These are phyloP conservation scores for Oenanthe oenanthe DNA, from an alignment of 2,113 vertebrate genomes.

Conservation along the genomic window DNA sequence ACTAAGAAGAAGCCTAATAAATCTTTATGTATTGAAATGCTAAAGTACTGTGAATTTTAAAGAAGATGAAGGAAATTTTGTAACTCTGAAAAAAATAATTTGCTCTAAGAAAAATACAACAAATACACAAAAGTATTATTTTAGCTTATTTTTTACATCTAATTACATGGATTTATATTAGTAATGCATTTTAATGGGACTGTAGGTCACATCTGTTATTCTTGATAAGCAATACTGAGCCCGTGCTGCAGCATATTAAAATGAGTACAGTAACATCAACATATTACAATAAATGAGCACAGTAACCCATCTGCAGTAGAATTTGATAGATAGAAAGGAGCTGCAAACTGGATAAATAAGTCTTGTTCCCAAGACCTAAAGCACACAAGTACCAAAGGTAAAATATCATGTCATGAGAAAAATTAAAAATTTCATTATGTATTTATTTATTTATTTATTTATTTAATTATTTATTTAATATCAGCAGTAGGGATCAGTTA, in stretches of 20 bases:
- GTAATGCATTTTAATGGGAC: neutral
- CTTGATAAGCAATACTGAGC: neutral
- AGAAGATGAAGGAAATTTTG: neutral
- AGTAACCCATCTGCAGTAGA: neutral
- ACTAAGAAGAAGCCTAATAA: neutral
- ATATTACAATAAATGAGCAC: neutral
- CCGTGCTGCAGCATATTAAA: neutral
- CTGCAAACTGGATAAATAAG: neutral
- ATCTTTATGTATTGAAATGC: neutral
- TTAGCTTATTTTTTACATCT: neutral
- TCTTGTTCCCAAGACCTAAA: neutral
- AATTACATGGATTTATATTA: neutral
- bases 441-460: neutral
- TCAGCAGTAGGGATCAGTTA: neutral
- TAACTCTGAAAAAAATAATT: neutral
- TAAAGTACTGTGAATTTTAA: neutral
- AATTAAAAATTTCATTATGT: neutral
- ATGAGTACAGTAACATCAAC: neutral
- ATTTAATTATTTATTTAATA: constrained; percentile 3
- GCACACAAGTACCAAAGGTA: neutral
- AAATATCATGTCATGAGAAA: neutral
- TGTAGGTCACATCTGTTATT: neutral
- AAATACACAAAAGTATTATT: neutral
- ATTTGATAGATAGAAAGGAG: neutral
- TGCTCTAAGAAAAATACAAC: neutral